Base-by-base conservation (phyloP, 2,113 vertebrate species). In the Rhagologus leucostigma region DNA sequence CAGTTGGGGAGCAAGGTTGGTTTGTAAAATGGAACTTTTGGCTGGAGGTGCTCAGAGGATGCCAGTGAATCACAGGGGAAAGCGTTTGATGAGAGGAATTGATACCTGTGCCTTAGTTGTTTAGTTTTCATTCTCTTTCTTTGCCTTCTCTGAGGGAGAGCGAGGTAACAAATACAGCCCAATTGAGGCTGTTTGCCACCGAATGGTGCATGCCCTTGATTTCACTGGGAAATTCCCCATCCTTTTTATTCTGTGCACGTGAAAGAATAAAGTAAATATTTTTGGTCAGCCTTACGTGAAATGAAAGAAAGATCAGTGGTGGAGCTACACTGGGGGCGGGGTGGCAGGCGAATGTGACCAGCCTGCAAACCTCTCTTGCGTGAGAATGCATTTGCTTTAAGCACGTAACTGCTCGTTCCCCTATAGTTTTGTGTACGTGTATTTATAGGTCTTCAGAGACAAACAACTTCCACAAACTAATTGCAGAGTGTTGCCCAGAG, bases 391-490 rank as follows among this genome's bases (percentile, higher is more conserved):
- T 90, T 92, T 68, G 37, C 67, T 89, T 53, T 27, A 41, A 83
- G 68, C 37, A 1, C 71, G 70, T 53, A 60, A 93, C 74, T 63
- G 35, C 42, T 90, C 33, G 44, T 79, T 96, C 59, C 71, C 69
- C 64, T 17, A 22, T 29, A 56, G 89, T 68, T 92, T 62, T 62
- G 60, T 91, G 62, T 71, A 56, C 44, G 70, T 55, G n/a, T 89
- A 94, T 95, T 96, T 94, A 91, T 82, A 92, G 84, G 57, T 32
- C 86, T 78, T 65, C 77, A 74, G 94, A 88, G 95, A 86, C 93
- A 94, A 96, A 89, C 76, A 73, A 59, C 62, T 87, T 91, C 89
- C 70, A 89, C 91, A 82, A 90, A 96, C 55, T 91, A 91, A 96
- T 92, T 89, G 82, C 47, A 41, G 29, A 33, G 19, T 82, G 83